Conservation (phyloP, 2,888 invertebrate genomes). For the Lasioglossum vierecki region DNA sequence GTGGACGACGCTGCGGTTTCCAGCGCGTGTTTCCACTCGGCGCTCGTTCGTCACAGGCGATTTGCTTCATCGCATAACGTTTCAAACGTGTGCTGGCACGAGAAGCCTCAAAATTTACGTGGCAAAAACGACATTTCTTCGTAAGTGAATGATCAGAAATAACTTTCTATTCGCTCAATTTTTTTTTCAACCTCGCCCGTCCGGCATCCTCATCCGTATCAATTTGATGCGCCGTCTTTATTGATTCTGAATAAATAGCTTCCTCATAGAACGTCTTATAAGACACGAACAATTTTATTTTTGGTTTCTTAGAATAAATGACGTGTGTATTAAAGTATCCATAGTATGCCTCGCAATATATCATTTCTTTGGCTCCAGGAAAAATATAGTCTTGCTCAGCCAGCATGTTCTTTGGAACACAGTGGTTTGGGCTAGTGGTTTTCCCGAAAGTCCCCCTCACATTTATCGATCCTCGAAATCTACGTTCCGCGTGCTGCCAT, state of each 20-base stretch:
- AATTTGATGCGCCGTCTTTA: not conserved
- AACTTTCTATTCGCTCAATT: not conserved
- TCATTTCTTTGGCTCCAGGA: too few species aligned
- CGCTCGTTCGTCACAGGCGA: conserved; percentile 20
- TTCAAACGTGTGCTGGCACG: not conserved
- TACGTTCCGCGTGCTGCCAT: not conserved
- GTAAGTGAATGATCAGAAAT: not conserved
- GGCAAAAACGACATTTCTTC: not conserved
- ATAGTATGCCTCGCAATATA: too few species aligned
- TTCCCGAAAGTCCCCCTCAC: conserved; percentile 6
- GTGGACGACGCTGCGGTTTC: not conserved
- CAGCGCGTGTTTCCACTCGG: not conserved
- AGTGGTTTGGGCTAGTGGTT: not conserved
- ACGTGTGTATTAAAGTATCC: too few species aligned
- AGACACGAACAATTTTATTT: not conserved
- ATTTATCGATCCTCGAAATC: conserved; percentile 19
- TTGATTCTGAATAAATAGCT: not conserved
- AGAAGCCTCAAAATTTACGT: not conserved
- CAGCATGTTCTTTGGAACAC: not conserved
- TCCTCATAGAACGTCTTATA: not conserved
- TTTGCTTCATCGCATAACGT: not conserved
- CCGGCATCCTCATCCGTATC: not conserved
- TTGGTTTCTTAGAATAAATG: too few species aligned
- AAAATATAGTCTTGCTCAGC: not conserved
- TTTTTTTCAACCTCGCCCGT: not conserved